These are phyloP conservation scores for Cydia splendana DNA, from an alignment of 1,140 invertebrate species.

Conservation along the genomic window DNA sequence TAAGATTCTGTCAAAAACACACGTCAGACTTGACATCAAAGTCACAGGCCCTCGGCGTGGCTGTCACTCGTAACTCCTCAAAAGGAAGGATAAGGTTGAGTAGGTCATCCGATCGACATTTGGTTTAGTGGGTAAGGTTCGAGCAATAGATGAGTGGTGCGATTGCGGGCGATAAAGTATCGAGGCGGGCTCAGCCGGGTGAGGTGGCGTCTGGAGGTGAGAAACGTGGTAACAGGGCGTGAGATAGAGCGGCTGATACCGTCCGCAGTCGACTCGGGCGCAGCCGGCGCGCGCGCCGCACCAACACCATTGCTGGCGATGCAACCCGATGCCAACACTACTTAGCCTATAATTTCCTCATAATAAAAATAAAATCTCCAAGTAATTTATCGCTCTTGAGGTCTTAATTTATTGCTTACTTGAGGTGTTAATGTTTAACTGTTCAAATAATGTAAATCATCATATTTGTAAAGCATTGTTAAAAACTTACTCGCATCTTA, in stretches of 20 bases:
- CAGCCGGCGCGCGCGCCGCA: conserved; percentile 37
- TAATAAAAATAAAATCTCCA: neutral
- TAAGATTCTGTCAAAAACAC: neutral
- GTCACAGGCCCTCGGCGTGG: conserved; percentile 28
- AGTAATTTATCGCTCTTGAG: conserved; percentile 7
- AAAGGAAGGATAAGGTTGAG: conserved; percentile 43
- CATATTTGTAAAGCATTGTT: conserved; percentile 16
- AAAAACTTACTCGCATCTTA: neutral
- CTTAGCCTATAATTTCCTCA: neutral
- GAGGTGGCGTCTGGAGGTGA: conserved; percentile 69
- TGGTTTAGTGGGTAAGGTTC: conserved; percentile 59
- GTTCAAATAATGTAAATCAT: conserved; percentile 6
- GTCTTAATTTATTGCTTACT: neutral
- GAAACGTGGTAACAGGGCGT: conserved; percentile 73
- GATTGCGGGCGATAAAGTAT: conserved; percentile 68
- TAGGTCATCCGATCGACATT: conserved; percentile 52
- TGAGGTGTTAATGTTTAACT: conserved; percentile 8
- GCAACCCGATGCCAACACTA: conserved; percentile 9
- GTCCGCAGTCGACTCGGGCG: conserved; percentile 40
- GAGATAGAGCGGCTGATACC: conserved; percentile 69
- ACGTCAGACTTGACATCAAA: neutral
- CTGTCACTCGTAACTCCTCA: conserved; percentile 40
- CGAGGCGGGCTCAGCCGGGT: conserved; percentile 51
- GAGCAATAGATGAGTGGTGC: conserved; percentile 60
- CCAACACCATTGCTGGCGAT: conserved; percentile 26